These are phyloP conservation scores for Clarias magur DNA, from an alignment of 2,113 vertebrate species.

Conservation along the genomic window DNA sequence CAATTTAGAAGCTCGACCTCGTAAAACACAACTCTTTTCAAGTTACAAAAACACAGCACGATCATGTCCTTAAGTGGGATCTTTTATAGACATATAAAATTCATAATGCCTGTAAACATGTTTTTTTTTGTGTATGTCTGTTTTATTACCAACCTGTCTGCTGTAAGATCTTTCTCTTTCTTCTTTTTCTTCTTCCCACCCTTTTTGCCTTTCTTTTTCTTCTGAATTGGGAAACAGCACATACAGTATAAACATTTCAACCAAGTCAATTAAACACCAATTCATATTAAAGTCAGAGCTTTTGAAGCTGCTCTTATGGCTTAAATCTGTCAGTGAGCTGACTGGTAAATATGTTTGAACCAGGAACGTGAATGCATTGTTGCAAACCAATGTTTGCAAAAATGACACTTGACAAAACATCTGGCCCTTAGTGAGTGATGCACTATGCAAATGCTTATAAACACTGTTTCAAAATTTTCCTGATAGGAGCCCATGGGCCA, in stretches of 20 bases:
- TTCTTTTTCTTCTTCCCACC: conserved; percentile 62
- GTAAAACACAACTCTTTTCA: conserved; percentile 9
- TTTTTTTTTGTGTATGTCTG: background rate
- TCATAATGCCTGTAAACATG: conserved; percentile 5
- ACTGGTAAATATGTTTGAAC: conserved; percentile 13
- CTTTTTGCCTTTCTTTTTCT: conserved; percentile 62
- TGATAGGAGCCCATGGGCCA: background rate
- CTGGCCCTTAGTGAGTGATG: conserved; percentile 8
- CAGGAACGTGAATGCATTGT: background rate
- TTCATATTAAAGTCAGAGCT: background rate
- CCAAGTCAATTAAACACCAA: background rate
- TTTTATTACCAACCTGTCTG: conserved; percentile 71
- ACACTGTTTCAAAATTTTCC: conserved; percentile 29
- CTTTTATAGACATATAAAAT: background rate
- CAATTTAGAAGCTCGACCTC: background rate
- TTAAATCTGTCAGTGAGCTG: conserved; percentile 15
- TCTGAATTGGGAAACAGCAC: conserved; percentile 50
- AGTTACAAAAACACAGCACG: background rate
- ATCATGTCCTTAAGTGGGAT: background rate
- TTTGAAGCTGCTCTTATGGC: background rate
- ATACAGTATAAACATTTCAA: conserved; percentile 33
- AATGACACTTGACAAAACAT: conserved; percentile 36
- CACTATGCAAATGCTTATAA: conserved; percentile 36
- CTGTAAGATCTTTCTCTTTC: conserved; percentile 75
- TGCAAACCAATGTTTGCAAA: conserved; percentile 16